Conservation (phyloP, 2,888 invertebrate species). For the Parnassius mnemosyne region DNA sequence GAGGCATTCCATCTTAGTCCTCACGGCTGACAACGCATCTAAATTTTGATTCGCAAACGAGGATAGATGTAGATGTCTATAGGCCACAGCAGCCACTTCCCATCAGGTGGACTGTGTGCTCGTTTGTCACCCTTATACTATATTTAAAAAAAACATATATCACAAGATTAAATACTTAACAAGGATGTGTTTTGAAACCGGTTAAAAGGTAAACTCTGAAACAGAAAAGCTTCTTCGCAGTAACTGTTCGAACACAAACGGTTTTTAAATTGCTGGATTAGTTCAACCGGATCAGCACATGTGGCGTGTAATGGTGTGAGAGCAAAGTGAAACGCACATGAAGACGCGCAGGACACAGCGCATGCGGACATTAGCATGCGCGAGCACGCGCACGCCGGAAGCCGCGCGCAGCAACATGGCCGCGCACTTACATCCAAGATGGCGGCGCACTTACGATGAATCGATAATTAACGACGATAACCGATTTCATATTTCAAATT, state of each 20-base stretch:
- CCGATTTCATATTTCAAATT: conserved; percentile 75
- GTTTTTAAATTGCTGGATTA: conserved; percentile 1
- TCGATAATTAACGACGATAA: conserved; percentile 75
- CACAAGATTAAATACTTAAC: no score
- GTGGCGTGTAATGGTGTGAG: conserved; percentile 25
- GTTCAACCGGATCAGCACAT: conserved; percentile 12
- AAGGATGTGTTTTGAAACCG: no score
- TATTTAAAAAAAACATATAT: no score
- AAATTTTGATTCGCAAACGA: no score
- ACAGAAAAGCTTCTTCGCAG: not conserved
- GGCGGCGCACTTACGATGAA: conserved; percentile 63
- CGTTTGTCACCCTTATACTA: no score
- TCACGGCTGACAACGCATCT: no score
- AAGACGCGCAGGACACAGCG: conserved; percentile 46
- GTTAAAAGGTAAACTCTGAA: not conserved
- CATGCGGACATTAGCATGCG: conserved; percentile 74
- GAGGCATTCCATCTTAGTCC: no score
- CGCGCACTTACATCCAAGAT: conserved; percentile 71
- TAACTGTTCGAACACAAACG: not conserved
- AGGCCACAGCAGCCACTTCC: no score
- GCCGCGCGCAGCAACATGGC: conserved; percentile 71
- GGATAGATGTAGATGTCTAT: no score
- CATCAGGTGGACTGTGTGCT: no score
- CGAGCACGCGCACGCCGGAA: conserved; percentile 73
- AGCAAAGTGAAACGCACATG: conserved; percentile 57